phyloP scores from a whole-genome alignment of 2,888 invertebrate genomes.

The Hermaeophaga mercurialis region DNA sequence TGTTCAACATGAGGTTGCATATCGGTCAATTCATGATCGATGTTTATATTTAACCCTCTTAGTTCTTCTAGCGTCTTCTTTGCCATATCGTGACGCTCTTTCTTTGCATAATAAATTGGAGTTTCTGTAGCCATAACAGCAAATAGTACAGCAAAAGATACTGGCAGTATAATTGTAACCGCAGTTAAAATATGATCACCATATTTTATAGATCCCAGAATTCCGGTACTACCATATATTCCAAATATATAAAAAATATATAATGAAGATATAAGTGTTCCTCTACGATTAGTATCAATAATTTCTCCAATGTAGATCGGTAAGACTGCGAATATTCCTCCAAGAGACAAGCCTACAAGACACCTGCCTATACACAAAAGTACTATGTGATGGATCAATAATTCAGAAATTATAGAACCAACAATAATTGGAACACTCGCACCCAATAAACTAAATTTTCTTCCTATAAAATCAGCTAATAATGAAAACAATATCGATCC shows the following conservation, averaged over 20 bases:
- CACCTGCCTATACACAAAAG: no score
- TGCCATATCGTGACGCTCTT: not conserved
- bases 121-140: not conserved
- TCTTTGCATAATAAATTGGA: not conserved
- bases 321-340: constrained; percentile 4
- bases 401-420: no score
- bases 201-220: no score
- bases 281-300: not conserved
- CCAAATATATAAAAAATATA: not conserved
- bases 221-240: no score
- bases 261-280: not conserved
- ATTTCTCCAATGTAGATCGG: constrained; percentile 11
- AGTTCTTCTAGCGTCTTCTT: not conserved
- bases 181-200: no score
- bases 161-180: no score
- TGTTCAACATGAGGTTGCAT: not conserved
- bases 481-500: not conserved
- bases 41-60: not conserved
- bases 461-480: constrained; percentile 6
- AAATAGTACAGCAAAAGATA: no score
- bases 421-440: not conserved
- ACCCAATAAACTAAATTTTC: not conserved
- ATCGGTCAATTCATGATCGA: not conserved
- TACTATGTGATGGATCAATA: no score
- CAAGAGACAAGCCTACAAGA: not conserved